A percentile compares a stretch with the other conserved stretches of the same genome.
These are phyloP conservation scores for Heteromormyrus szaboi DNA, from an alignment of 2,797 vertebrate genomes.

Conservation along the genomic window DNA sequence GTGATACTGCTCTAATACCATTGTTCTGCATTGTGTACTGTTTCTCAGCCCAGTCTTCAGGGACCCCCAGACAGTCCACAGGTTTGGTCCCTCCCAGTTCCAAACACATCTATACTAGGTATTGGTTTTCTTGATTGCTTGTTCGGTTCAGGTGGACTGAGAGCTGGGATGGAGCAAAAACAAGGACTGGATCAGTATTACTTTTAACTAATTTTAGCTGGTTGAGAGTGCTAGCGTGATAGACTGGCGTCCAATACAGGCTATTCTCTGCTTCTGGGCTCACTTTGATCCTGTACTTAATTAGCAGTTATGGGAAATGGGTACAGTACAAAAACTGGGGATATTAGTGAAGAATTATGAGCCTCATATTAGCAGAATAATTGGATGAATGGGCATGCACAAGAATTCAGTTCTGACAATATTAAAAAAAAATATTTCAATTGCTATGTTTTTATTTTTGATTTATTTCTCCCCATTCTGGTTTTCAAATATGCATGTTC, in stretches of 20 bases:
- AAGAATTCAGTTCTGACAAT: not conserved
- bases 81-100: not conserved
- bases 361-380: not conserved
- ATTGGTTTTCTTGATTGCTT: not conserved
- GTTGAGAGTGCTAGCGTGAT: not conserved
- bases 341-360: not conserved
- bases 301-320: not conserved
- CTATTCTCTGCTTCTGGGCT: not conserved
- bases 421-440: constrained; percentile 16
- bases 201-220: not conserved
- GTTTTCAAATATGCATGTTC: constrained; percentile 71
- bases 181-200: not conserved
- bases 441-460: constrained; percentile 63
- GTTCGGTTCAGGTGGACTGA: not conserved
- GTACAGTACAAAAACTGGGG: not conserved
- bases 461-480: constrained; percentile 60
- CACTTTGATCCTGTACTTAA: not conserved
- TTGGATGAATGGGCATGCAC: not conserved
- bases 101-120: not conserved
- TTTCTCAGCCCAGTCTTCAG: not conserved
- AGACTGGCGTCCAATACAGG: not conserved
- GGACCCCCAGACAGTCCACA: not conserved
- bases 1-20: not conserved
- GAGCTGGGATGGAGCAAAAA: not conserved
- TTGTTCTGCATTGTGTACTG: not conserved